These are phyloP conservation scores for Abrostola triplasia DNA, from an alignment of 2,888 invertebrate species.

Conservation along the genomic window DNA sequence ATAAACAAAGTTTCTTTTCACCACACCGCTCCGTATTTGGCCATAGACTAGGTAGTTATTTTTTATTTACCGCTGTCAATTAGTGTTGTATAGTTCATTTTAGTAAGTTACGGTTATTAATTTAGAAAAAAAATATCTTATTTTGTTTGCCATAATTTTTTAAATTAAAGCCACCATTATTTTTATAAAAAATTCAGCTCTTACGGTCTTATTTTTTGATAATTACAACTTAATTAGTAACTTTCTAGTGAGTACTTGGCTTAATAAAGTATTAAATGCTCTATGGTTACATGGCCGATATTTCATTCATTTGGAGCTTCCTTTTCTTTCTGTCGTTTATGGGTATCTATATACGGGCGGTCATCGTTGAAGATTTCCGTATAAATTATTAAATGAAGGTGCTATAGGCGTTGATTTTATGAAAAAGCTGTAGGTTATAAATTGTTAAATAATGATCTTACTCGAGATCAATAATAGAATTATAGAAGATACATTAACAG, in stretches of 20 bases:
- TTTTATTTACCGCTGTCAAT: slow-evolving; percentile 23
- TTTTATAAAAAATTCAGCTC: too few relatives aligned
- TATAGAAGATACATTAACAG: slow-evolving; percentile 98
- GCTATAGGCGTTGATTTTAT: slow-evolving; percentile 88
- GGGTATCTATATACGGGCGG: slow-evolving; percentile 82
- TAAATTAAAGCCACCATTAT: too few relatives aligned
- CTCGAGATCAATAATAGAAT: slow-evolving; percentile 99
- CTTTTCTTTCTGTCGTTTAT: slow-evolving; percentile 83
- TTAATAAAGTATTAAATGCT: slow-evolving; percentile 47
- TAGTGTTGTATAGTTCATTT: slow-evolving; percentile 20
- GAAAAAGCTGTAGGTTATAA: slow-evolving; percentile 87
- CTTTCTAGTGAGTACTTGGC: slow-evolving; percentile 28
- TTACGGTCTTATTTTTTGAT: too few relatives aligned
- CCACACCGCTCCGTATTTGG: slow-evolving; percentile 40
- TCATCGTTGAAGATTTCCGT: slow-evolving; percentile 83
- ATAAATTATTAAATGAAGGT: slow-evolving; percentile 87
- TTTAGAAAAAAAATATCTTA: too few relatives aligned
- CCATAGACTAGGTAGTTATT: slow-evolving; percentile 31
- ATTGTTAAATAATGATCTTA: slow-evolving; percentile 94
- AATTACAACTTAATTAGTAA: background rate
- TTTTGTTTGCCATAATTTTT: too few relatives aligned
- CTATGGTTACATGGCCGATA: slow-evolving; percentile 79
- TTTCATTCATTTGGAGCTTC: slow-evolving; percentile 82
- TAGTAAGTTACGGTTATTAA: slow-evolving; percentile 50
- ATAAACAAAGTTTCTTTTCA: slow-evolving; percentile 60